Evolutionary conservation across 2,888 invertebrate species (phyloP).

Genomic region (Halictus quadricinctus): DNA sequence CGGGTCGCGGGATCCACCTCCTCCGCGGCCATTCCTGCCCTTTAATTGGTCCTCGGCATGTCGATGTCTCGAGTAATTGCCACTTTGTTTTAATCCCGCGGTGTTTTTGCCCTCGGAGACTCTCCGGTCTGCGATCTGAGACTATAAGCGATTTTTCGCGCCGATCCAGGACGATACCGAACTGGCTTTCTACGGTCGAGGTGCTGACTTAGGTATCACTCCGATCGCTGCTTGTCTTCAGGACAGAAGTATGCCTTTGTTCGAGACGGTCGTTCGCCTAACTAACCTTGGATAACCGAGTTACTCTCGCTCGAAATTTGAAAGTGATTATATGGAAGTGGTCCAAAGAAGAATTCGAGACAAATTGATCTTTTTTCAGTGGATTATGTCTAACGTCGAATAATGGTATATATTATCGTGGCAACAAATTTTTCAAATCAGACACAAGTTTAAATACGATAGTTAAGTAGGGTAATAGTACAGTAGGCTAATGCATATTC

Average conservation of each 20-base stretch:
- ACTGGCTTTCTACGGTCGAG: background rate
- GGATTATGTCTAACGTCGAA: too few relatives aligned
- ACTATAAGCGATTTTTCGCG: slow-evolving; percentile 11
- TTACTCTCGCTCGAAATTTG: too few relatives aligned
- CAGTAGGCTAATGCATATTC: too few relatives aligned
- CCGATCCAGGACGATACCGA: background rate
- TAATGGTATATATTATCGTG: too few relatives aligned
- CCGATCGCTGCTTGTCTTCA: background rate
- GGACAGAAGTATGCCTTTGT: background rate
- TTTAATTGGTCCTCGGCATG: slow-evolving; percentile 54
- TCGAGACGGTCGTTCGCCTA: background rate
- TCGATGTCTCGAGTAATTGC: slow-evolving; percentile 49
- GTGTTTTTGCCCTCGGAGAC: slow-evolving; percentile 8
- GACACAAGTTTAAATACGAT: too few relatives aligned
- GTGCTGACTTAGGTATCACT: background rate
- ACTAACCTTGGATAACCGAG: background rate
- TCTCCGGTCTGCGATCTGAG: background rate
- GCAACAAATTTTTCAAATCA: too few relatives aligned
- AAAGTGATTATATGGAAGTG: too few relatives aligned
- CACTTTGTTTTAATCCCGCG: slow-evolving; percentile 41
- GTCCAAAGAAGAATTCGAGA: too few relatives aligned
- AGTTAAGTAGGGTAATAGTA: too few relatives aligned
- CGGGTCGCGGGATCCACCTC: slow-evolving; percentile 53
- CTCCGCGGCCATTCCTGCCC: slow-evolving; percentile 23
- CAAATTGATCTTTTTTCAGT: too few relatives aligned